These are phyloP conservation scores for Hepsetus odoe DNA, from an alignment of 2,113 vertebrate genomes.

Conservation along the genomic window DNA sequence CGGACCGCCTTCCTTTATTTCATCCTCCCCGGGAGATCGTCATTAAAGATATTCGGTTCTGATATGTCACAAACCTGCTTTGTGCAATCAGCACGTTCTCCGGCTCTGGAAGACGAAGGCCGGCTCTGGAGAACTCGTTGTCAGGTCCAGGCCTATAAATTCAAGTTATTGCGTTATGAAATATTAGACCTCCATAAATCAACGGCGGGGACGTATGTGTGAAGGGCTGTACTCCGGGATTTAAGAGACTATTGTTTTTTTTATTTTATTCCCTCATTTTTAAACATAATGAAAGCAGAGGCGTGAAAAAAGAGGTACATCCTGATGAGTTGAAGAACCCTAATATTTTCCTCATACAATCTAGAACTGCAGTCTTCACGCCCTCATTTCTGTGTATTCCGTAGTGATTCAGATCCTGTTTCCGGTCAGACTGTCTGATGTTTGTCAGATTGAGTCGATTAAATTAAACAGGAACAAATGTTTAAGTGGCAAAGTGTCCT, in stretches of 20 bases:
- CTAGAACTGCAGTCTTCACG: no score
- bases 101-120: constrained; percentile 45
- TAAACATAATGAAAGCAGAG: not conserved
- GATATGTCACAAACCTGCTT: constrained; percentile 45
- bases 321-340: not conserved
- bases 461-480: no score
- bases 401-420: no score
- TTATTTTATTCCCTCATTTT: not conserved
- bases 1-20: not conserved
- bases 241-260: not conserved
- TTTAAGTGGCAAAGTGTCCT: no score
- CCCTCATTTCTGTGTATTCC: no score
- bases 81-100: constrained; percentile 50
- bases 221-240: constrained; percentile 42
- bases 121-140: constrained; percentile 55
- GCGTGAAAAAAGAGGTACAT: not conserved
- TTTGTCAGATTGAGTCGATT: no score
- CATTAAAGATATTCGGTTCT: constrained; percentile 50
- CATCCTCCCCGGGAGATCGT: constrained; percentile 47
- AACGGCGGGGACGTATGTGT: constrained; percentile 58
- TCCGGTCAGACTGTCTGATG: no score
- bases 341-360: not conserved
- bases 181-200: constrained; percentile 62
- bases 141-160: constrained; percentile 61
- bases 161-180: constrained; percentile 57